Evolutionary conservation across 2,888 invertebrate species (phyloP).

Genomic region (Eubasilissa splendida): DNA sequence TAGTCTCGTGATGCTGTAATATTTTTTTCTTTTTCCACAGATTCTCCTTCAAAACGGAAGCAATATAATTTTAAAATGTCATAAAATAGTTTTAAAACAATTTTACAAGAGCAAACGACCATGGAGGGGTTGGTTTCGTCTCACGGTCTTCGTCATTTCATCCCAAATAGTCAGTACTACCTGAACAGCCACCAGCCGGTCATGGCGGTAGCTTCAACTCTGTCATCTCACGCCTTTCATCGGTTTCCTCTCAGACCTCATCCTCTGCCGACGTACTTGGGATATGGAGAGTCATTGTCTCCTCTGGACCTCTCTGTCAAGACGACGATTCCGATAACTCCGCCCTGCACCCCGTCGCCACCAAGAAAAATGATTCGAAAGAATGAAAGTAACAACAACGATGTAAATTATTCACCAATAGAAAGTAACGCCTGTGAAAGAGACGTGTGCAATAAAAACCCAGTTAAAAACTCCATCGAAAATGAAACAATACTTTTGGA

Average conservation of each 20-base stretch:
- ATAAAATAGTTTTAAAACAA: not conserved
- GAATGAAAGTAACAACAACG: conserved; percentile 63
- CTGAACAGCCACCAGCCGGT: conserved; percentile 48
- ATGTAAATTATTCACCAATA: conserved; percentile 53
- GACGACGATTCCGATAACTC: conserved; percentile 80
- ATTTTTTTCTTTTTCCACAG: conserved; percentile 3
- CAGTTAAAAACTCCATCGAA: not conserved
- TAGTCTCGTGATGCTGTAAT: not conserved
- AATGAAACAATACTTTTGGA: conserved; percentile 18
- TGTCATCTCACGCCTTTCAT: conserved; percentile 44
- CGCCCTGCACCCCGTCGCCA: conserved; percentile 84
- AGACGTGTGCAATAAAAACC: conserved; percentile 50
- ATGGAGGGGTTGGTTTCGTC: conserved; percentile 55
- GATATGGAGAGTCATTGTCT: conserved; percentile 75
- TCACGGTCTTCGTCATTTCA: conserved; percentile 49
- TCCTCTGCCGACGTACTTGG: conserved; percentile 72
- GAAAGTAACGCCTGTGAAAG: conserved; percentile 67
- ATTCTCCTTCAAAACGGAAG: not conserved
- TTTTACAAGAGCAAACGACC: not conserved
- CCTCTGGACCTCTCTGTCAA: conserved; percentile 86
- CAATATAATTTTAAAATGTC: not conserved
- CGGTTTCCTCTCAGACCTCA: conserved; percentile 62
- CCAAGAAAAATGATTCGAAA: conserved; percentile 72
- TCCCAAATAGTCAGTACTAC: conserved; percentile 51
- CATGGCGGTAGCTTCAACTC: conserved; percentile 36